Evolutionary conservation across 2,888 invertebrate species (phyloP).

Genomic region (Hoplodrina ambigua): DNA sequence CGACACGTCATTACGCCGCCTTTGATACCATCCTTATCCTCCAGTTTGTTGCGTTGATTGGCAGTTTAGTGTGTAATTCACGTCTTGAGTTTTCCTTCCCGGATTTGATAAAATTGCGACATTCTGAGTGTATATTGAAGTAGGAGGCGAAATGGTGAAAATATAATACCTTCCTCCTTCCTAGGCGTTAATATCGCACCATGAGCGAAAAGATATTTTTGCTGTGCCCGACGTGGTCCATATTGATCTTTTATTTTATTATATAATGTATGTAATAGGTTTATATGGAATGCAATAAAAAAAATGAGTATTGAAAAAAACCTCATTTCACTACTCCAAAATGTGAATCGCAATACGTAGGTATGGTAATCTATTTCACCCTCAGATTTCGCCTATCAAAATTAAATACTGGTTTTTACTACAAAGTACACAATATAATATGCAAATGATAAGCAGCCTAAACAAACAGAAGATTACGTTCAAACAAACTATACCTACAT

Average conservation of each 20-base stretch:
- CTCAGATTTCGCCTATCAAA: neutral
- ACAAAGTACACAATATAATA: neutral
- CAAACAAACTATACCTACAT: neutral
- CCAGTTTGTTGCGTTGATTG: constrained; percentile 27
- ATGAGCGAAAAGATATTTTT: too few species aligned
- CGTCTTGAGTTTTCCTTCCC: constrained; percentile 22
- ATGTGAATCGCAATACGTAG: neutral
- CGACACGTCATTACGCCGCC: constrained; percentile 19
- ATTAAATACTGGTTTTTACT: constrained; percentile 14
- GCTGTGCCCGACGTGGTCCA: too few species aligned
- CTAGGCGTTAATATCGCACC: too few species aligned
- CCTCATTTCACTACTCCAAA: neutral
- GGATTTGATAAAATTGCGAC: neutral
- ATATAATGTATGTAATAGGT: too few species aligned
- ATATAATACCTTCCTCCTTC: too few species aligned
- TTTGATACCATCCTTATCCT: constrained; percentile 49
- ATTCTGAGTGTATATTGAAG: neutral
- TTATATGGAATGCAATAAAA: too few species aligned
- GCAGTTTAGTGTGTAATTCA: constrained; percentile 14
- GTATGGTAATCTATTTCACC: neutral
- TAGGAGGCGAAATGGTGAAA: neutral
- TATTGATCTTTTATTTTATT: too few species aligned
- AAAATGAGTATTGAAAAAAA: too few species aligned
- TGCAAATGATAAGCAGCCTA: constrained; percentile 1
- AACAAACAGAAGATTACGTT: constrained; percentile 13